A percentile compares a stretch with the other conserved stretches of the same genome.
phyloP scores from a whole-genome alignment of 2,797 vertebrate species.

The Lagodon rhomboides region DNA sequence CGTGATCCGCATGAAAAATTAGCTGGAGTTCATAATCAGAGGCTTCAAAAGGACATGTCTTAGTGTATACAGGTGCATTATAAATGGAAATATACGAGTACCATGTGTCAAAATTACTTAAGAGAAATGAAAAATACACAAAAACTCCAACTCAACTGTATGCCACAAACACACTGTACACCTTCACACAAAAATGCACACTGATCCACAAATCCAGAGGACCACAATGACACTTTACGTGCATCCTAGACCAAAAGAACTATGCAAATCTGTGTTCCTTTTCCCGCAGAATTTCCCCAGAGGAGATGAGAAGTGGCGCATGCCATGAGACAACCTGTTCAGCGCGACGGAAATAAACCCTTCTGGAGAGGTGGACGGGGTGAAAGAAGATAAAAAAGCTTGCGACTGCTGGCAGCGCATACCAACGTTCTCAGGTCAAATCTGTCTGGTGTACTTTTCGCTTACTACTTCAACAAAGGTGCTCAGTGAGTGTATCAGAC shows the following conservation, averaged over 20 bases:
- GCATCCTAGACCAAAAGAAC: slow-evolving; percentile 8
- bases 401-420: slow-evolving; percentile 65
- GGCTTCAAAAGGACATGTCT: neutral
- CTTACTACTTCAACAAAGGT: slow-evolving; percentile 81
- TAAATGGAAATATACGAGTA: neutral
- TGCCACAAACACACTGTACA: neutral
- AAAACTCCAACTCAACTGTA: neutral
- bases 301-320: slow-evolving; percentile 44
- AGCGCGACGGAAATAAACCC: slow-evolving; percentile 66
- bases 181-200: neutral
- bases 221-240: neutral
- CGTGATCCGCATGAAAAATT: neutral
- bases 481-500: slow-evolving; percentile 81
- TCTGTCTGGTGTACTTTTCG: slow-evolving; percentile 77
- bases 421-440: slow-evolving; percentile 77
- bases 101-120: neutral
- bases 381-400: neutral
- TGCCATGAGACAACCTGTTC: slow-evolving; percentile 73
- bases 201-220: neutral
- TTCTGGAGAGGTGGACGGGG: slow-evolving; percentile 41
- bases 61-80: neutral
- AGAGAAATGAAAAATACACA: neutral
- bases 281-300: slow-evolving; percentile 31
- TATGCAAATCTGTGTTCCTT: slow-evolving; percentile 17
- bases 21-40: neutral